Evolutionary conservation across 2,888 invertebrate species (phyloP).

Genomic region (Drosophila niveifrons): DNA sequence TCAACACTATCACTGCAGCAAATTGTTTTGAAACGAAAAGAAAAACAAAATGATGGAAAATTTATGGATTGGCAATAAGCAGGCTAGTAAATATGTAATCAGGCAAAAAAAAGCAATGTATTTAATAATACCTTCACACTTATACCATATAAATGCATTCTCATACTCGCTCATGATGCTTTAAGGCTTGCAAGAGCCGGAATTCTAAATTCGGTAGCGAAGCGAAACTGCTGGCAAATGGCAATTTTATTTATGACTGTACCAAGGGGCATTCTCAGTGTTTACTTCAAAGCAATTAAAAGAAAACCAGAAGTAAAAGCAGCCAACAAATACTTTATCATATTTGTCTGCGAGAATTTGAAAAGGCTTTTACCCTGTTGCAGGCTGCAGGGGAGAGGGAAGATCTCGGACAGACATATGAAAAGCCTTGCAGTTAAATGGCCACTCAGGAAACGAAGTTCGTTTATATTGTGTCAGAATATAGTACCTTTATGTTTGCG

Average conservation of each 20-base stretch:
- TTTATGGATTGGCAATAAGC: conserved; percentile 26
- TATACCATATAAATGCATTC: neutral
- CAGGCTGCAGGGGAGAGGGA: neutral
- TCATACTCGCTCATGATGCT: conserved; percentile 1
- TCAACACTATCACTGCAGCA: no score
- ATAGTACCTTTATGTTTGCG: conserved; percentile 70
- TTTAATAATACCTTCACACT: conserved; percentile 35
- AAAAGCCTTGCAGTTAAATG: conserved; percentile 78
- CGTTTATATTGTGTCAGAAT: conserved; percentile 80
- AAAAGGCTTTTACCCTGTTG: conserved; percentile 53
- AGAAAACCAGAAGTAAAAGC: conserved; percentile 55
- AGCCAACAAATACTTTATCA: conserved; percentile 66
- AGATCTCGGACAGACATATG: conserved; percentile 43
- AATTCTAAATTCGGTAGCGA: conserved; percentile 53
- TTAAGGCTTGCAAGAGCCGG: conserved; percentile 12
- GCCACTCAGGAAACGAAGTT: conserved; percentile 81
- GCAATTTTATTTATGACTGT: conserved; percentile 80
- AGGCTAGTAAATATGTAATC: conserved; percentile 45
- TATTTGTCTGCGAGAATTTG: conserved; percentile 75
- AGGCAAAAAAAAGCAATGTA: conserved; percentile 57
- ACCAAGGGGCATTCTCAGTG: conserved; percentile 67
- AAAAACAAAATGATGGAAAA: conserved; percentile 5
- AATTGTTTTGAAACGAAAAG: no score
- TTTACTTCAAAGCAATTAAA: conserved; percentile 80
- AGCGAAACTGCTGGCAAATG: conserved; percentile 41